Evolutionary conservation across 2,888 invertebrate genomes (phyloP).

Genomic region (Papilio gigon): DNA sequence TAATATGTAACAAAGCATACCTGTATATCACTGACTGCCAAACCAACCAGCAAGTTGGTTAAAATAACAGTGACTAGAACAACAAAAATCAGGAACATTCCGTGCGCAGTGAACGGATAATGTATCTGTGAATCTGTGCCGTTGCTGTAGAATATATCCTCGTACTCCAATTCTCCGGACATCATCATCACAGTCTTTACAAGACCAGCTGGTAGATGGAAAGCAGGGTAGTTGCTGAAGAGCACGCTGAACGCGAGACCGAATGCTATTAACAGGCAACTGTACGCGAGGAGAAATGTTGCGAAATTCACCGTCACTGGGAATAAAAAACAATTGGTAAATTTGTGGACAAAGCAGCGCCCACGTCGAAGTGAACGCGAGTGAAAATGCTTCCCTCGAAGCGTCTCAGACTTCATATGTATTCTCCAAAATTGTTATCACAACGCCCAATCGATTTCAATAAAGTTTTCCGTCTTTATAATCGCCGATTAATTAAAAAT

Average conservation of each 20-base stretch:
- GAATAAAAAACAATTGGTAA: constrained; percentile 48
- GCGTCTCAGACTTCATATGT: no score
- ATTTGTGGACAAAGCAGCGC: background rate
- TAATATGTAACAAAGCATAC: constrained; percentile 52
- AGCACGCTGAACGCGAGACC: constrained; percentile 91
- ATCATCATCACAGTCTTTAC: constrained; percentile 94
- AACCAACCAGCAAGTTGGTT: constrained; percentile 91
- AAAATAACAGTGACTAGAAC: constrained; percentile 90
- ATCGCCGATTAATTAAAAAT: no score
- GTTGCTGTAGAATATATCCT: constrained; percentile 89
- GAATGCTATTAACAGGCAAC: constrained; percentile 90
- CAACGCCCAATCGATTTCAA: no score
- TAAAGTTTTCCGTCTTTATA: no score
- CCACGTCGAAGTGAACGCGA: background rate
- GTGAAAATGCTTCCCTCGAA: no score
- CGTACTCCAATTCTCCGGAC: constrained; percentile 93
- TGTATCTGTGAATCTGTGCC: constrained; percentile 76
- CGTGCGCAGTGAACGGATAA: constrained; percentile 88
- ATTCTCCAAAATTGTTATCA: no score
- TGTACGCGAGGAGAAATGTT: constrained; percentile 90
- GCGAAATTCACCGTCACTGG: constrained; percentile 90
- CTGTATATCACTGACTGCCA: constrained; percentile 93
- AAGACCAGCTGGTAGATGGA: constrained; percentile 85
- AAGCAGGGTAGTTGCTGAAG: constrained; percentile 89
- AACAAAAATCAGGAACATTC: constrained; percentile 89